phyloP scores from a whole-genome alignment of 2,888 invertebrate genomes.

The Elaeidobius kamerunicus region DNA sequence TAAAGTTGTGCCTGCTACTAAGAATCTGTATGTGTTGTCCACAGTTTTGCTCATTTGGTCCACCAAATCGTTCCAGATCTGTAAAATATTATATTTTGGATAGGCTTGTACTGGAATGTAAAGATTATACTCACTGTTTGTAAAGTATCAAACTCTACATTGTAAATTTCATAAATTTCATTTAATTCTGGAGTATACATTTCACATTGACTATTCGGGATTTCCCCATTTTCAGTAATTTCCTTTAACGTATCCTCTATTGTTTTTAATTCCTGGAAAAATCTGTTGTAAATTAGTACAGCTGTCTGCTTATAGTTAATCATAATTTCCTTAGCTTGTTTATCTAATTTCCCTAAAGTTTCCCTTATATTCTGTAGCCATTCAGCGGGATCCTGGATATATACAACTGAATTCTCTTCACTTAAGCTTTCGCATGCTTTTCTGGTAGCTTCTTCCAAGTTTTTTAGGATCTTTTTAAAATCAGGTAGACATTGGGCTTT shows the following conservation, averaged over 20 bases:
- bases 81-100: too few relatives aligned
- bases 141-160: constrained; percentile 29
- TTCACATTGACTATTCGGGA: constrained; percentile 30
- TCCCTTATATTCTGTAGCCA: constrained; percentile 35
- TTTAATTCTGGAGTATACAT: constrained; percentile 36
- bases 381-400: constrained; percentile 26
- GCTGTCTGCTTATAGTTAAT: constrained; percentile 37
- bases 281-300: constrained; percentile 39
- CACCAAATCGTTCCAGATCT: constrained; percentile 37
- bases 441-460: neutral
- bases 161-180: constrained; percentile 30
- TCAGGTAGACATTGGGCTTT: neutral
- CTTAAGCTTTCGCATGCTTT: neutral
- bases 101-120: too few relatives aligned
- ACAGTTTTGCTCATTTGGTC: constrained; percentile 33
- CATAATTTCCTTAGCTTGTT: constrained; percentile 37
- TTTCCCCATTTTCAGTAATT: constrained; percentile 23
- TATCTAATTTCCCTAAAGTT: constrained; percentile 35
- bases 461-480: neutral
- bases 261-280: constrained; percentile 37
- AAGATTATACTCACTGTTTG: constrained; percentile 6
- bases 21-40: constrained; percentile 34
- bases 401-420: neutral
- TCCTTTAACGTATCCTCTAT: constrained; percentile 24
- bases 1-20: constrained; percentile 35